Base-by-base conservation (phyloP, 2,888 invertebrate genomes). In the Electrophaes corylata region DNA sequence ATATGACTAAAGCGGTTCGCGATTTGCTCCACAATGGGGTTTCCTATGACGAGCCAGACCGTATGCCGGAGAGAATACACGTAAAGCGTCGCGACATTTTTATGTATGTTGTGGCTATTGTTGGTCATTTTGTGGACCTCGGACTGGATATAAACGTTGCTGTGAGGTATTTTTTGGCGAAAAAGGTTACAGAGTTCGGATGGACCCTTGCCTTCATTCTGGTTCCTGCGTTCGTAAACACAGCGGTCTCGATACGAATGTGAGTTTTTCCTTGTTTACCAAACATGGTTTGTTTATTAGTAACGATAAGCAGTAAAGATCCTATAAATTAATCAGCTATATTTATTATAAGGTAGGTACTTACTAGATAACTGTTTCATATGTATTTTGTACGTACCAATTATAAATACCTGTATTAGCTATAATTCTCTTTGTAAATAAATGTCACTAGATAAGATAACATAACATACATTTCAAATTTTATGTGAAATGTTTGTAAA, bases 191-290 rank as follows among this genome's bases (percentile, higher is more conserved):
- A 49, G 95, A 95, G 80, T 96, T 96, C 74, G 88, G 92, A 19
- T 93, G 95, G 84, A 96, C 96, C 0, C 78, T 95, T 43, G 92
- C 91, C 31, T 95, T 96, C 74, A 94, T 96, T 65, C 86, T 96
- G 44, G 79, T 96, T 68, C 96, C 96, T 44, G 95, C 96, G 0
- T 89, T 96, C 63, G 94, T 96, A 23, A 96, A 95, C 79, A 95
- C 95, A 10, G 93, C 94, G 10, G 94, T 96, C 50, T 96, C 96
- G 48, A 92, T 94, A 65, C 86, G 94, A 81, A 96, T 96, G 96
- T 95, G 83, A 92, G 93, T 92, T 64, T 57, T 58, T 19, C n/a
- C 11, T 48, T 16, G n/a, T 23, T 37, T 29, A 11, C 16, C 0
- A 11, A 11, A 23, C 12, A 26, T 16, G 23, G 11, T 40, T 18